Conservation (phyloP, 2,113 vertebrate species). For the Malurus melanocephalus region DNA sequence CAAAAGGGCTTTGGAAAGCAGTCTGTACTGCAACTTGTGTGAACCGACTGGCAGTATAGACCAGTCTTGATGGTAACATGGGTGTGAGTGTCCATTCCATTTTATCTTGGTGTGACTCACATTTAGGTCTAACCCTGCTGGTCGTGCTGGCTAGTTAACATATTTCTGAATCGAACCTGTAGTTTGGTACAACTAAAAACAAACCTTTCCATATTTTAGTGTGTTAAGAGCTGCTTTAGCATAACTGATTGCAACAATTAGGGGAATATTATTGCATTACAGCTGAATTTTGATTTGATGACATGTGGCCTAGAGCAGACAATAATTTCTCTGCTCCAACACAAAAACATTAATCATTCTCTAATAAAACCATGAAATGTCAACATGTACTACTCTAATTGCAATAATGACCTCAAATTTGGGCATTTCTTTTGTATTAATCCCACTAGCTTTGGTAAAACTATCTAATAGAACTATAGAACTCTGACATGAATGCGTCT, state of each 20-base stretch:
- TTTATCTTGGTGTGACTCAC: neutral
- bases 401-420: slow-evolving; percentile 56
- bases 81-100: neutral
- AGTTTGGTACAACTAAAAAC: neutral
- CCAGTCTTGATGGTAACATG: neutral
- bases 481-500: slow-evolving; percentile 16
- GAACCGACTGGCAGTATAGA: neutral
- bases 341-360: slow-evolving; percentile 59
- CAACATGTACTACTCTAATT: slow-evolving; percentile 58
- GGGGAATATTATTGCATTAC: neutral
- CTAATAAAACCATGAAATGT: slow-evolving; percentile 39
- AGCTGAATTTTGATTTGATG: slow-evolving; percentile 24
- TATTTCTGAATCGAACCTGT: neutral
- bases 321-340: slow-evolving; percentile 23
- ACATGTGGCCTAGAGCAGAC: slow-evolving; percentile 32
- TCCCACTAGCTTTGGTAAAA: slow-evolving; percentile 13
- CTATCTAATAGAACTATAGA: neutral
- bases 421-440: slow-evolving; percentile 41
- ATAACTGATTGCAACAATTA: slow-evolving; percentile 4
- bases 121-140: neutral
- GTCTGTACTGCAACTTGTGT: neutral
- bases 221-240: neutral
- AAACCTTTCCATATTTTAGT: neutral
- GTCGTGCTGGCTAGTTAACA: neutral
- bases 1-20: neutral